These are phyloP conservation scores for Anolis sagrei DNA, from an alignment of 2,113 vertebrate species.

Conservation along the genomic window DNA sequence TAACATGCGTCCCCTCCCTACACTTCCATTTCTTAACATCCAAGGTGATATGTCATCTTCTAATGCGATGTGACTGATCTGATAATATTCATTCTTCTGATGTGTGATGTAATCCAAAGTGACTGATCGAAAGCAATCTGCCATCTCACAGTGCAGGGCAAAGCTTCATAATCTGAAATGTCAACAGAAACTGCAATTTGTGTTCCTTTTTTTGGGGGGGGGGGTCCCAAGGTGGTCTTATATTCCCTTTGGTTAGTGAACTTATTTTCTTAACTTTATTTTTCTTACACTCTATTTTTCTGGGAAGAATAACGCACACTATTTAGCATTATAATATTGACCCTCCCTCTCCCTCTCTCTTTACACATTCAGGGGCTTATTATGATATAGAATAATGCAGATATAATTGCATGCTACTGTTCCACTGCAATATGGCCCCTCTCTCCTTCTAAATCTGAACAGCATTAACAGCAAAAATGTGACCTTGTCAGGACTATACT, in stretches of 20 bases:
- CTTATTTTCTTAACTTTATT: neutral
- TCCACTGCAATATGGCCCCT: neutral
- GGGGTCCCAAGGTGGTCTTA: neutral
- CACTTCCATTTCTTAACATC: constrained; percentile 56
- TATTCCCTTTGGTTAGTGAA: constrained; percentile 2
- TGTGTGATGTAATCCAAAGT: constrained; percentile 49
- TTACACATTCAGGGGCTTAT: constrained; percentile 17
- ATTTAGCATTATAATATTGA: too few species aligned
- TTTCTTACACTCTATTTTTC: neutral
- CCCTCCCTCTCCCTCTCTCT: neutral
- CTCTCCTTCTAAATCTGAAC: neutral
- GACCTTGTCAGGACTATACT: neutral
- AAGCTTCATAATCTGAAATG: constrained; percentile 35
- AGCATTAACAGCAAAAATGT: neutral
- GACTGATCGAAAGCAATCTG: constrained; percentile 59
- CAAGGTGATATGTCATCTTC: constrained; percentile 56
- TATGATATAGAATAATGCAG: neutral
- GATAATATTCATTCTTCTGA: constrained; percentile 63
- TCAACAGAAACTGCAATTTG: constrained; percentile 33
- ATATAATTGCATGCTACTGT: neutral
- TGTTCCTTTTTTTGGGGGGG: too few species aligned
- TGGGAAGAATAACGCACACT: neutral
- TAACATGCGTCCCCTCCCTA: neutral
- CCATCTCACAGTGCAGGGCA: constrained; percentile 46
- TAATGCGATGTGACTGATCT: constrained; percentile 69